A percentile compares a stretch with the other conserved stretches of the same genome.
These are phyloP conservation scores for Ridgeia piscesae DNA, from an alignment of 1,140 invertebrate species.

Conservation along the genomic window DNA sequence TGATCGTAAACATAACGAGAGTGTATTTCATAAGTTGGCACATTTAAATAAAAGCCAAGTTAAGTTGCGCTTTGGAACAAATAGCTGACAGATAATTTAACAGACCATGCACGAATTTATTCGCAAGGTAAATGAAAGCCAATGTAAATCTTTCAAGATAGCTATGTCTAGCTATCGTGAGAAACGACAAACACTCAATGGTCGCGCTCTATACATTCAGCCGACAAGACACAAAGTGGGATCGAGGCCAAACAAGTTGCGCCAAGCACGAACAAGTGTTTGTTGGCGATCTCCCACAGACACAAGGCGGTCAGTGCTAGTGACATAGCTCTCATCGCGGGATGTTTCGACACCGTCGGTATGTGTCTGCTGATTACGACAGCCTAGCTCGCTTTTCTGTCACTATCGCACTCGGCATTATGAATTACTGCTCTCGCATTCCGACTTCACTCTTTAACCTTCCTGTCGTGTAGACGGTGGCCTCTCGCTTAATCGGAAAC, in stretches of 20 bases:
- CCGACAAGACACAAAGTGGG: no score
- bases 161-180: no score
- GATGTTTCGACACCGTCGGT: neutral
- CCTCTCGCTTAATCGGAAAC: neutral
- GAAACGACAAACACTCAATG: neutral
- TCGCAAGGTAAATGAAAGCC: no score
- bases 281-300: neutral
- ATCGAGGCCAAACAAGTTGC: no score
- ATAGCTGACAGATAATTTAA: no score
- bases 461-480: neutral
- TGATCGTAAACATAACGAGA: no score
- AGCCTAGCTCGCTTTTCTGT: neutral
- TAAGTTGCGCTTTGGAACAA: no score
- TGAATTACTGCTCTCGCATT: neutral
- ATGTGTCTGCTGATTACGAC: neutral
- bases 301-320: neutral
- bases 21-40: no score
- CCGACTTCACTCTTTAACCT: neutral
- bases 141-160: no score
- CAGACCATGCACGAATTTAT: no score
- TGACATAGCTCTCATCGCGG: neutral
- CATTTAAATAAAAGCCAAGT: no score
- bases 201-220: neutral
- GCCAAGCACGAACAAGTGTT: neutral
- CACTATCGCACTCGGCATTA: neutral